Conservation (phyloP, 1,140 invertebrate genomes). For the Pararge aegeria region DNA sequence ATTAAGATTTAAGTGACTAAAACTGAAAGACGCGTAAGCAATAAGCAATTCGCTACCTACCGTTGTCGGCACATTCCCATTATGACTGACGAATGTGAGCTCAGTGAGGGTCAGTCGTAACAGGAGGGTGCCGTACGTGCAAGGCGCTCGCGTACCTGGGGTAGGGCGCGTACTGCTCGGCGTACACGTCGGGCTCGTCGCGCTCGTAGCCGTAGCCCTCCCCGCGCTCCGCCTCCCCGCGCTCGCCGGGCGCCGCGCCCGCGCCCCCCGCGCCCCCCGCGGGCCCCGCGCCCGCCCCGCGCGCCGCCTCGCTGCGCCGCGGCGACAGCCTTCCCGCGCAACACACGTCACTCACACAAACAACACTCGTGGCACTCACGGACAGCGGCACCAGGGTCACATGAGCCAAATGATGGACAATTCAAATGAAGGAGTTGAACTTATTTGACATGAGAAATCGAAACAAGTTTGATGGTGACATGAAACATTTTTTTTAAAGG, state of each 20-base stretch:
- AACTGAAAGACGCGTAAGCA: too few relatives aligned
- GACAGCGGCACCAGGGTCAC: background rate
- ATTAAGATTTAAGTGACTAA: too few relatives aligned
- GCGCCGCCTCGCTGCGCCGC: conserved; percentile 43
- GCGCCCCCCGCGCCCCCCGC: conserved; percentile 21
- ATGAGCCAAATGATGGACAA: too few relatives aligned
- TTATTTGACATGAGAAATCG: too few relatives aligned
- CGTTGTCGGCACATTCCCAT: too few relatives aligned
- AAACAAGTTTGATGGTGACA: too few relatives aligned
- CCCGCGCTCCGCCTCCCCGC: conserved; percentile 25
- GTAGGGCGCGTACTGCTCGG: conserved; percentile 64
- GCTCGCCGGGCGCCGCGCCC: conserved; percentile 23
- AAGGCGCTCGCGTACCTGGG: conserved; percentile 57
- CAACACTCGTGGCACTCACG: background rate
- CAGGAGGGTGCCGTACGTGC: too few relatives aligned
- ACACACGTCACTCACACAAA: conserved; percentile 26
- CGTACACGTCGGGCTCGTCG: conserved; percentile 63
- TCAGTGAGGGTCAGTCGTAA: too few relatives aligned
- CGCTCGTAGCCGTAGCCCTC: conserved; percentile 49
- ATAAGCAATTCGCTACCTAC: too few relatives aligned
- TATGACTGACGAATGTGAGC: too few relatives aligned
- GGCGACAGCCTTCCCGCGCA: conserved; percentile 51
- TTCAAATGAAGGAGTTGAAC: too few relatives aligned
- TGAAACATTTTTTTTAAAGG: too few relatives aligned
- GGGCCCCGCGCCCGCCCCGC: conserved; percentile 25